Evolutionary conservation across 2,797 vertebrate genomes (phyloP), one percentile per base, ranked within the genome.

Genomic region (Somateria mollissima): DNA sequence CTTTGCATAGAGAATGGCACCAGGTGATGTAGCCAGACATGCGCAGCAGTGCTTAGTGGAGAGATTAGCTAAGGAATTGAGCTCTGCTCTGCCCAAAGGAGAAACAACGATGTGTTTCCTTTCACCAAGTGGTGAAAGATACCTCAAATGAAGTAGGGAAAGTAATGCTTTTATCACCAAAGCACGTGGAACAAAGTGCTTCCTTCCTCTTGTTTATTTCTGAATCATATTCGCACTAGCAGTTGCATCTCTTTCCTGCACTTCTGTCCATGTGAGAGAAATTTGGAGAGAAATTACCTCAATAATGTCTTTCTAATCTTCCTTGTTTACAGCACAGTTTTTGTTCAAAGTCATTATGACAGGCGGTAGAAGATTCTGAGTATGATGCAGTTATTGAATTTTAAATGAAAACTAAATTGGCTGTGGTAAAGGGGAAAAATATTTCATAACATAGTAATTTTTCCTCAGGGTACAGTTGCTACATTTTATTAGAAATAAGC

Each of bases 361-460:
- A 84, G 95, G 86, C 74, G 7, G 12, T 78, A 84, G 94, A 97
- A 96, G 93, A 84, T 95, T 96, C 94, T 56, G 92, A 96, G 89
- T 93, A 71, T 91, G 92, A 95, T 96, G 94, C 96, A 95, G 93
- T 96, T 97, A 97, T 97, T 97, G 96, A 97, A 97, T 97, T 97
- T 97, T 97, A 97, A 97, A 97, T 97, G 95, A 97, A 97, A 96
- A 90, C 95, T 94, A 97, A 97, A 97, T 97, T 97, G 96, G 95
- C 94, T 97, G 90, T 87, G 82, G 96, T 97, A 91, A 87, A 95
- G 62, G 83, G 71, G 84, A 83, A 92, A 96, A 91, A 97, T 97
- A 97, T 96, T 96, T 97, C 96, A 95, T 96, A 96, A 96, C 94
- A 89, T 66, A n/a, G 93, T 96, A 95, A 95, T 97, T 96, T 97